Base-by-base conservation (phyloP, 2,888 invertebrate species). In the Leuctra nigra region DNA sequence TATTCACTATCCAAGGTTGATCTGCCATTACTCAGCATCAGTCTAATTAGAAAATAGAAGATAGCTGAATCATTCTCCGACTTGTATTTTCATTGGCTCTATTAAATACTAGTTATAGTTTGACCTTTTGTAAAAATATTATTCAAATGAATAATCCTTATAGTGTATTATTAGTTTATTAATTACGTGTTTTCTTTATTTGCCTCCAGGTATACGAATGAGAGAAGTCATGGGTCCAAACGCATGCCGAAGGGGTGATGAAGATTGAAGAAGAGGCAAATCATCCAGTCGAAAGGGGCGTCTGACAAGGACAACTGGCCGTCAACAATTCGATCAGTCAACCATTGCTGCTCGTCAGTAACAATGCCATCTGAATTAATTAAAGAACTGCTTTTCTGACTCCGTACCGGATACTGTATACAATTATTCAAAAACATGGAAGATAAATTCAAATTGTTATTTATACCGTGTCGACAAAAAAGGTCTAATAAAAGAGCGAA, bases 151-250 rank as follows among this genome's bases (percentile, higher is more conserved):
- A 33, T 33, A 29, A 33, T 33, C 33, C 18, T 22, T 29, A 29
- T 13, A 50, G 50, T 50, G 33, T 50, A 50, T 50, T 50, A 50
- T 50, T 50, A 50, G 50, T 50, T 50, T 50, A 50, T 50, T 50
- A 50, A 50, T 50, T 50, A 33, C 50, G 50, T 50, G 50, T 50
- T 50, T 50, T 35, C 35, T 50, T n/a, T 44, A 23, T 44, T 50
- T 35, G 50, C 50, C 50, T 50, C 33, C 33, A 33, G 50, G 29
- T 50, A 22, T 50, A 20, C 50, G 50, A 35, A 44, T 44, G 23
- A 7, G 14, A 20, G 50, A 16, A 50, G 50, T 50, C 50, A 50
- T 50, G 35, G 29, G 16, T 4, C 13, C 13, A 38, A 7, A n/a
- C 4, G 16, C 18, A 4, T 2, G 41, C 7, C 4, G 29, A 6